These are phyloP conservation scores for Lineus longissimus DNA, from an alignment of 1,140 invertebrate species.

Conservation along the genomic window DNA sequence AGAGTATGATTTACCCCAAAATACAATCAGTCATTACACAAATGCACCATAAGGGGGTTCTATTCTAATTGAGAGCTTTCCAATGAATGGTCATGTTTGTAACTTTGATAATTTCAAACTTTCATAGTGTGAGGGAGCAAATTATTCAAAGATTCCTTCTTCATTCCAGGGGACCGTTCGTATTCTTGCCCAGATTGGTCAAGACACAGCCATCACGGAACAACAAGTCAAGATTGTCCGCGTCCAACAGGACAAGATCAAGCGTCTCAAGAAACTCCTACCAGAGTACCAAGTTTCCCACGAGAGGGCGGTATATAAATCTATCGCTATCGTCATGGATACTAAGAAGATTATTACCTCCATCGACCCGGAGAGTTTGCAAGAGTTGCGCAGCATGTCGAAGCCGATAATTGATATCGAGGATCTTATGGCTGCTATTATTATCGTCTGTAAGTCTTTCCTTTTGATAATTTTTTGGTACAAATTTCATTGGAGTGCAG, in stretches of 20 bases:
- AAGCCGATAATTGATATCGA: slow-evolving; percentile 51
- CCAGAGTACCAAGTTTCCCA: slow-evolving; percentile 54
- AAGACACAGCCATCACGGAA: slow-evolving; percentile 51
- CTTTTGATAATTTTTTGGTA: neutral
- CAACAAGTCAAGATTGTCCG: slow-evolving; percentile 51
- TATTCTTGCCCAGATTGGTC: slow-evolving; percentile 51
- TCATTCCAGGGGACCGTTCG: slow-evolving; percentile 46
- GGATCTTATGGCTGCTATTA: slow-evolving; percentile 51
- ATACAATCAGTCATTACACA: too few species aligned
- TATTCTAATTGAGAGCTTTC: too few species aligned
- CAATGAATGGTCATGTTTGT: too few species aligned
- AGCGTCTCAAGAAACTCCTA: slow-evolving; percentile 46
- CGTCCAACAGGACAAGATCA: slow-evolving; percentile 48
- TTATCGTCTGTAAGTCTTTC: slow-evolving; percentile 49
- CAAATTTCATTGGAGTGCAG: neutral
- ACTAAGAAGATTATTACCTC: slow-evolving; percentile 52
- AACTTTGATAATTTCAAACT: too few species aligned
- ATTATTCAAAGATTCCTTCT: too few species aligned
- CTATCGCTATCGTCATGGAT: slow-evolving; percentile 51
- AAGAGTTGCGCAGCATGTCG: slow-evolving; percentile 47
- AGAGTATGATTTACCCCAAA: too few species aligned
- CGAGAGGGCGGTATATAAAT: slow-evolving; percentile 52
- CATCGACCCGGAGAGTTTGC: slow-evolving; percentile 44
- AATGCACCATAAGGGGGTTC: too few species aligned
- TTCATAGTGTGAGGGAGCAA: too few species aligned